These are phyloP conservation scores for Digitonthophagus gazella DNA, from an alignment of 2,888 invertebrate species.

Conservation along the genomic window DNA sequence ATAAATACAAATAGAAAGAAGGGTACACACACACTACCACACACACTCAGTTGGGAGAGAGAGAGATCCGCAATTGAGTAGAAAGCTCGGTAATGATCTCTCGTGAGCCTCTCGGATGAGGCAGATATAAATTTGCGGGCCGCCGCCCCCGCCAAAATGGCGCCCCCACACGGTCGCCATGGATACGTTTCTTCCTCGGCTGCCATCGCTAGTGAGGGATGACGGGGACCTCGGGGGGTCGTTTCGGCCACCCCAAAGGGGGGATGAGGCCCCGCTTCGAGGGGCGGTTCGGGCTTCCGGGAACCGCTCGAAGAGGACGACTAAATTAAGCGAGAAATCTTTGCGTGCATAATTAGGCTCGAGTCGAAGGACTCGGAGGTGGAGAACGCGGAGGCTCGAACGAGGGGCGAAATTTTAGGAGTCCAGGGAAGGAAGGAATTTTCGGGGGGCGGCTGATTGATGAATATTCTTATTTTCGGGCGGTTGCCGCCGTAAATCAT, in stretches of 20 bases:
- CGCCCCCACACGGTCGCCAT: constrained; percentile 46
- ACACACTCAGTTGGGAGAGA: too few relatives aligned
- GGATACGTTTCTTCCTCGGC: constrained; percentile 47
- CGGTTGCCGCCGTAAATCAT: constrained; percentile 25
- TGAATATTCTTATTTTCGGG: constrained; percentile 29
- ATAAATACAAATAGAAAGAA: background rate
- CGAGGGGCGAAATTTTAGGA: background rate
- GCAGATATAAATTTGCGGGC: constrained; percentile 56
- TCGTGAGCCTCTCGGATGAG: constrained; percentile 53
- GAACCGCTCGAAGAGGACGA: constrained; percentile 37
- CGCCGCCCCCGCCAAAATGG: constrained; percentile 41
- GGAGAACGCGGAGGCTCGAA: constrained; percentile 27
- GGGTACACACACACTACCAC: too few relatives aligned
- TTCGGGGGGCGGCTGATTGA: constrained; percentile 25
- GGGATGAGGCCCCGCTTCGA: constrained; percentile 28
- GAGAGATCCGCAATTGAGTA: constrained; percentile 54
- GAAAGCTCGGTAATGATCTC: constrained; percentile 56
- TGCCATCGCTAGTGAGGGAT: constrained; percentile 37
- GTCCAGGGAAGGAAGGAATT: too few relatives aligned
- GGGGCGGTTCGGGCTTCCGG: constrained; percentile 15
- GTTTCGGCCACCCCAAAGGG: constrained; percentile 30
- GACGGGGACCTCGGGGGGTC: constrained; percentile 37
- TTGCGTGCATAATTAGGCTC: constrained; percentile 53
- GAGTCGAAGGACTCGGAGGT: constrained; percentile 49
- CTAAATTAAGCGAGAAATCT: constrained; percentile 53